Conservation (phyloP, 1,140 invertebrate species). For the Notospermus geniculatus region DNA sequence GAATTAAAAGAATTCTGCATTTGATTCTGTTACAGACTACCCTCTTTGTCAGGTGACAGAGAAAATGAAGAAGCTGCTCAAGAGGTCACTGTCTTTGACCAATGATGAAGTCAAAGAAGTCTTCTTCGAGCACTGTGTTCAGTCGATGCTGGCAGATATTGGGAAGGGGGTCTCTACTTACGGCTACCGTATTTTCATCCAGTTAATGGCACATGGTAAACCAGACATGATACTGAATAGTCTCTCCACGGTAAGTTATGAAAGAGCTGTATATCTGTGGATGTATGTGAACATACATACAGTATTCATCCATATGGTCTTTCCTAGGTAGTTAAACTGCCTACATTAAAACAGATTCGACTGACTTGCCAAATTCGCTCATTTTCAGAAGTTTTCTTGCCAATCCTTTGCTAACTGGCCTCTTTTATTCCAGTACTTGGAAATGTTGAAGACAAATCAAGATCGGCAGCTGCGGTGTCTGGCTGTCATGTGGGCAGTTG, state of each 20-base stretch:
- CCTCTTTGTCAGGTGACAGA: constrained; percentile 31
- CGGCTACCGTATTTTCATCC: constrained; percentile 48
- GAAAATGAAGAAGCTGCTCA: constrained; percentile 29
- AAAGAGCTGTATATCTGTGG: no score
- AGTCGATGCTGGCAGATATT: constrained; percentile 35
- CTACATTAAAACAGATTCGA: background rate
- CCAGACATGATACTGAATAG: constrained; percentile 30
- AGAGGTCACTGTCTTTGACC: constrained; percentile 29
- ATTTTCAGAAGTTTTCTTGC: no score
- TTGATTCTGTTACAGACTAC: constrained; percentile 14
- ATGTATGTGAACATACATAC: no score
- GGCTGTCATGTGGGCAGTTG: constrained; percentile 75
- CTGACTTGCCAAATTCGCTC: background rate
- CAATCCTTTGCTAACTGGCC: constrained; percentile 5
- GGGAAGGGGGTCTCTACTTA: constrained; percentile 40
- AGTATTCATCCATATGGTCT: no score
- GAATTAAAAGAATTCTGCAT: no score
- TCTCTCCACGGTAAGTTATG: constrained; percentile 29
- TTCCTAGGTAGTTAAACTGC: background rate
- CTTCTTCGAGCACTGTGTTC: constrained; percentile 42
- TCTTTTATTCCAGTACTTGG: constrained; percentile 39
- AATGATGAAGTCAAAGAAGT: constrained; percentile 31
- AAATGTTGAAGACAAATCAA: constrained; percentile 59
- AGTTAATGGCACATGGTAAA: constrained; percentile 34
- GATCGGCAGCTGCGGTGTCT: constrained; percentile 74